Base-by-base conservation (phyloP, 2,113 vertebrate genomes). In the Microcebus tavaratra region DNA sequence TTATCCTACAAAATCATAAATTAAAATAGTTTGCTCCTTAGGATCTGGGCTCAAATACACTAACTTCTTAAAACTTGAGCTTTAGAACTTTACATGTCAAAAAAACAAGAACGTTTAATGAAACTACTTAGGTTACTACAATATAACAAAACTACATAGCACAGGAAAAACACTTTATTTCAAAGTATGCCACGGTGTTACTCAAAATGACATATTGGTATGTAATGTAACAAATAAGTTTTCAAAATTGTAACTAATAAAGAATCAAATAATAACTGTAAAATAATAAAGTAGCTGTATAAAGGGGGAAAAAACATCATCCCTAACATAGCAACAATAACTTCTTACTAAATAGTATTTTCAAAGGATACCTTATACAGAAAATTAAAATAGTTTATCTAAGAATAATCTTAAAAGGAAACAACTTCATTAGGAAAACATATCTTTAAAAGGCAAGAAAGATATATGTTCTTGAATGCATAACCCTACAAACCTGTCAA, bases 391-490 rank as follows among this genome's bases (percentile, higher is more conserved):
- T 42, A 88, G 34, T 55, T 55, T 45, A 95, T 45, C 65, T 80
- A 95, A 85, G 14, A 89, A 45, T 42, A 93, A 93, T 48, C 61
- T 94, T 57, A 65, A 65, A 75, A 84, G 55, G 13, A 96, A 95
- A 94, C 34, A 79, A 82, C 20, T 78, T 91, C 55, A 87, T 76
- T 81, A 96, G 70, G 31, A 93, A 95, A 96, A 83, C 9, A 90
- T n/a, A 12, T 48, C 70, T 94, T 63, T 29, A 90, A 96, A 36
- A 53, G 25, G 55, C 42, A 65, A 78, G 36, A 79, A 88, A 86
- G 63, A 90, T 0, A 6, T 65, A 88, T 68, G 76, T 18, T 93
- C 31, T 34, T 80, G 67, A 87, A 76, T 68, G 14, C 4, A 91
- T 59, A 76, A 95, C 72, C 53, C 55, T 89, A 90, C 31, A 87